Base-by-base conservation (phyloP, 2,113 vertebrate genomes). In the Ifrita kowaldi region DNA sequence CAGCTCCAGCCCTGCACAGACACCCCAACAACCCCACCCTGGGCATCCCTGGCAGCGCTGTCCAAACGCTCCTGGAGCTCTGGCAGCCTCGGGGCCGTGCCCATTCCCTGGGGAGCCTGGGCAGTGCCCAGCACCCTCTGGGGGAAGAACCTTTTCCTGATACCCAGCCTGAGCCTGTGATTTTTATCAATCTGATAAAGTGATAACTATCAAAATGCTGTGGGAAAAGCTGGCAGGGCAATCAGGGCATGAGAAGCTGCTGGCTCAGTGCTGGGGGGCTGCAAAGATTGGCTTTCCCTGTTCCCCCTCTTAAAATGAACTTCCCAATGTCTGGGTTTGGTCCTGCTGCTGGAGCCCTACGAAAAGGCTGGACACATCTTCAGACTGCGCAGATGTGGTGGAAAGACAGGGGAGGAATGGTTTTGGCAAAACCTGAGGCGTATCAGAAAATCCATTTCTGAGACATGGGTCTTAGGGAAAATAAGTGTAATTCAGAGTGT, bases 381-480 rank as follows among this genome's bases (percentile, higher is more conserved):
- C 2, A 7, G 50, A 6, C 56, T 19, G 60, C 0, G 0, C 4
- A 16, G 55, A 62, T 60, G 52, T 26, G 49, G 35, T 89, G 15
- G 33, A 10, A 11, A 83, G 87, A 91, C 75, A 83, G 74, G 30
- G 52, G 16, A 87, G 84, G 81, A 80, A 37, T 91, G 76, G 9
- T 90, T 96, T 62, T 87, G 93, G 89, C 76, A 94, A 88, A 90
- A 92, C 37, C 68, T 53, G 82, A 77, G 44, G 50, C 18, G 0
- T 69, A 70, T 89, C 84, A 91, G 84, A 90, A 93, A 91, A 96
- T 87, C 62, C 87, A 63, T 94, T 96, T 89, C 87, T 53, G 55
- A 97, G 83, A 92, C 91, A 84, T 77, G 82, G 78, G 79, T 96
- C 84, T 96, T 97, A 94, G 73, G 81, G 89, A 95, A 95, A 96